Percentiles rank a stretch among this genome's conserved stretches.
phyloP scores from a whole-genome alignment of 2,888 invertebrate genomes.

The Megastigmus dorsalis region DNA sequence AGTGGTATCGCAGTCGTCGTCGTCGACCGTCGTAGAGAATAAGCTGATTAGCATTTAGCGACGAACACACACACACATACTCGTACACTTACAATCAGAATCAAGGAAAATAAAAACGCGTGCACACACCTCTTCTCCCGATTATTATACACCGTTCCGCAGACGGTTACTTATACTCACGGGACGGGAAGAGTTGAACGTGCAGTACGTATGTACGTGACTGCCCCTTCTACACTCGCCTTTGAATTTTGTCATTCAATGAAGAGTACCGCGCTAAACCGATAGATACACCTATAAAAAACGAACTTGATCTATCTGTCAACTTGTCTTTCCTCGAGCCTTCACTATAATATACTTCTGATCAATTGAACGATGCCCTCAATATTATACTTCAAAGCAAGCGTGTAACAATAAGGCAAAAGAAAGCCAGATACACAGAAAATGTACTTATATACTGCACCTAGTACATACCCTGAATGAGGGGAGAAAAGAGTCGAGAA shows the following conservation, averaged over 20 bases:
- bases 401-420: not conserved
- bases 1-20: too few relatives aligned
- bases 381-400: not conserved
- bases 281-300: too few relatives aligned
- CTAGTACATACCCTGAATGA: slow-evolving; percentile 20
- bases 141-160: not conserved
- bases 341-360: not conserved
- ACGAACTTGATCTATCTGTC: not conserved
- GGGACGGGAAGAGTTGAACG: not conserved
- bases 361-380: not conserved
- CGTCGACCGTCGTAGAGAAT: too few relatives aligned
- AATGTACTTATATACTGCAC: too few relatives aligned
- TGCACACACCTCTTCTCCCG: slow-evolving; percentile 27
- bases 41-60: not conserved
- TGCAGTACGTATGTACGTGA: not conserved
- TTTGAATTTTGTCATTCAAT: slow-evolving; percentile 8
- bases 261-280: not conserved
- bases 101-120: slow-evolving; percentile 27
- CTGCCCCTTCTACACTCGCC: slow-evolving; percentile 21
- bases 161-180: not conserved
- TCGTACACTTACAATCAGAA: not conserved
- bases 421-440: not conserved
- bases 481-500: not conserved
- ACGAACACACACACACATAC: slow-evolving; percentile 1
- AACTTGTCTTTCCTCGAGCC: not conserved